Conservation (phyloP, 2,888 invertebrate genomes). For the Frankliniella fusca region DNA sequence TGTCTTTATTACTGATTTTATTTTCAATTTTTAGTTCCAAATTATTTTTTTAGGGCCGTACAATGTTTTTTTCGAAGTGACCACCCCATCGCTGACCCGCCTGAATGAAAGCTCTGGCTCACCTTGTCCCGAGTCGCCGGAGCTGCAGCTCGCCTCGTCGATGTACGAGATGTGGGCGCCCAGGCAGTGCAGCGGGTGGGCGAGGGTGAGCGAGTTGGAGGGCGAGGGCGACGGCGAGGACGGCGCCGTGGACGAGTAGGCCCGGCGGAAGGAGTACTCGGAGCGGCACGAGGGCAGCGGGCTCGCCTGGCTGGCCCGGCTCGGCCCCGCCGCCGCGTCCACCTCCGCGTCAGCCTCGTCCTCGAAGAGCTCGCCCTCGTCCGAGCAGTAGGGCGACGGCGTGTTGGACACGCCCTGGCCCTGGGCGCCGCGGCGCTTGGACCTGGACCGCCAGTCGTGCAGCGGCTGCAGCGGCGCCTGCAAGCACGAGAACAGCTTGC, state of each 20-base stretch:
- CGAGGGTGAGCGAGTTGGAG: constrained; percentile 34
- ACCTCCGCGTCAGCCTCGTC: constrained; percentile 54
- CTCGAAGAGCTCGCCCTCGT: constrained; percentile 38
- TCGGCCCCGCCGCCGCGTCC: constrained; percentile 43
- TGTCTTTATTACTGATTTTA: too few relatives aligned
- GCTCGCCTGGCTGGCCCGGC: constrained; percentile 17
- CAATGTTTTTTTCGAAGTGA: too few relatives aligned
- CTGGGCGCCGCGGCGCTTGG: constrained; percentile 29
- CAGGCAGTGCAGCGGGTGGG: constrained; percentile 37
- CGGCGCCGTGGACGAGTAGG: constrained; percentile 38
- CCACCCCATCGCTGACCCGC: too few relatives aligned
- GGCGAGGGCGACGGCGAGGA: constrained; percentile 40
- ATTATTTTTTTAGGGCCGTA: too few relatives aligned
- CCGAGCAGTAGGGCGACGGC: constrained; percentile 32
- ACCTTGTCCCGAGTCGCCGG: constrained; percentile 34
- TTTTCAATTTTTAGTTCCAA: too few relatives aligned
- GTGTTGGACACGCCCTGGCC: constrained; percentile 20
- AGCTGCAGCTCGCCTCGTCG: constrained; percentile 44
- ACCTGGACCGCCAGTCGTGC: constrained; percentile 19
- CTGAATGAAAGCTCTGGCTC: too few relatives aligned
- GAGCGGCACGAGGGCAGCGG: constrained; percentile 41
- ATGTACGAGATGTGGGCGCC: constrained; percentile 42
- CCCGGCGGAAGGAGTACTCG: constrained; percentile 41
- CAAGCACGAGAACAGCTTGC: constrained; percentile 57
- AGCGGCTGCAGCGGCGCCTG: constrained; percentile 49